phyloP scores from a whole-genome alignment of 2,113 vertebrate genomes.

The Bufo gargarizans region DNA sequence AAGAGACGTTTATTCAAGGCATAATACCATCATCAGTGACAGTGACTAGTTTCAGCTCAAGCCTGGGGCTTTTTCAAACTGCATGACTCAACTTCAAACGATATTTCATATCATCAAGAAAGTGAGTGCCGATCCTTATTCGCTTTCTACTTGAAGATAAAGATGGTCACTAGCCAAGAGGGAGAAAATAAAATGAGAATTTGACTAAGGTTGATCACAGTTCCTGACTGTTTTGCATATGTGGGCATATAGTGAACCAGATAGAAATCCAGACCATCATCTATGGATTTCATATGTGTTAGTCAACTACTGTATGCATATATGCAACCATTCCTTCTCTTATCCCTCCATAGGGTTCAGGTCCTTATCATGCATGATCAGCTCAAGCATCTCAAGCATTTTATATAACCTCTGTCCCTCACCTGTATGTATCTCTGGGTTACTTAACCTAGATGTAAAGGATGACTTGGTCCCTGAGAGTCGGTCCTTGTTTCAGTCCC shows the following conservation, averaged over 20 bases:
- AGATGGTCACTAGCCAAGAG: neutral
- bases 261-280: neutral
- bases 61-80: too few species aligned
- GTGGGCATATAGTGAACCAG: too few species aligned
- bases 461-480: neutral
- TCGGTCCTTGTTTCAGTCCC: neutral
- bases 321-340: neutral
- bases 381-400: neutral
- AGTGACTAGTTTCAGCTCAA: too few species aligned
- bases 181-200: too few species aligned
- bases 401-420: neutral
- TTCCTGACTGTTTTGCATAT: too few species aligned
- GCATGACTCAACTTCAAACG: too few species aligned
- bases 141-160: too few species aligned
- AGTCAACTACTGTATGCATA: neutral
- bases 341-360: neutral
- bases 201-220: too few species aligned
- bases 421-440: neutral
- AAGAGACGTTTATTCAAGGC: too few species aligned
- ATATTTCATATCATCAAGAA: too few species aligned
- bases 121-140: too few species aligned
- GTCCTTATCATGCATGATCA: neutral
- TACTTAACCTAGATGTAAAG: neutral
- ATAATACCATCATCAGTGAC: too few species aligned
- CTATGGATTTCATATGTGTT: neutral